Conservation (phyloP, 2,797 vertebrate genomes). For the Spinus pinus region DNA sequence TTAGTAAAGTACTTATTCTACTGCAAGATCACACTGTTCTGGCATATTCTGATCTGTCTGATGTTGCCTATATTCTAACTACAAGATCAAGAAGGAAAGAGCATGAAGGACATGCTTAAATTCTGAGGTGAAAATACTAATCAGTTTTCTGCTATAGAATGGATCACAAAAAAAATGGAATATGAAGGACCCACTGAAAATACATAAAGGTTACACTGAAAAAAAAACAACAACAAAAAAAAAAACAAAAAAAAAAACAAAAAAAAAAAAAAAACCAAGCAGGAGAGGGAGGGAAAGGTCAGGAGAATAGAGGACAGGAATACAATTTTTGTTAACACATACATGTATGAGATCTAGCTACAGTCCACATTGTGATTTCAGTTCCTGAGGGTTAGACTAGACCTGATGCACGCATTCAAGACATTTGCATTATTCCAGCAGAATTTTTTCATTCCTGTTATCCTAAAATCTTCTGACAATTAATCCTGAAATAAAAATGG, state of each 20-base stretch:
- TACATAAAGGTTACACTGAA: not conserved
- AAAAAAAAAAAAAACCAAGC: not conserved
- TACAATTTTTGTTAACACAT: not conserved
- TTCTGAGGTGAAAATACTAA: not conserved
- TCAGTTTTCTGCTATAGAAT: not conserved
- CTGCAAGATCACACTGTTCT: not conserved
- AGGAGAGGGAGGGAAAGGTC: not conserved
- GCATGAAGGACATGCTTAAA: not conserved
- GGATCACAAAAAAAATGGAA: not conserved
- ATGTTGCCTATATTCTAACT: not conserved
- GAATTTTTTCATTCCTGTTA: not conserved
- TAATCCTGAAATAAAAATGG: not conserved
- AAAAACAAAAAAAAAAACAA: fast-evolving
- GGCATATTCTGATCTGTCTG: not conserved
- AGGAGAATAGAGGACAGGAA: not conserved
- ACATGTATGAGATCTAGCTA: not conserved
- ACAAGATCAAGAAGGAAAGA: not conserved
- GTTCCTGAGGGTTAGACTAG: not conserved
- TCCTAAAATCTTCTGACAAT: not conserved
- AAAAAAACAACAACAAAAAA: not conserved
- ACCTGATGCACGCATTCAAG: not conserved
- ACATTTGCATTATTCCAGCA: not conserved
- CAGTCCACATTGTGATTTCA: not conserved
- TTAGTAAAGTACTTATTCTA: not conserved
- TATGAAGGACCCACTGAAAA: not conserved